Evolutionary conservation across 2,888 invertebrate species (phyloP), one percentile per base, ranked within the genome.

Genomic region (Stenchaetothrips biformis): DNA sequence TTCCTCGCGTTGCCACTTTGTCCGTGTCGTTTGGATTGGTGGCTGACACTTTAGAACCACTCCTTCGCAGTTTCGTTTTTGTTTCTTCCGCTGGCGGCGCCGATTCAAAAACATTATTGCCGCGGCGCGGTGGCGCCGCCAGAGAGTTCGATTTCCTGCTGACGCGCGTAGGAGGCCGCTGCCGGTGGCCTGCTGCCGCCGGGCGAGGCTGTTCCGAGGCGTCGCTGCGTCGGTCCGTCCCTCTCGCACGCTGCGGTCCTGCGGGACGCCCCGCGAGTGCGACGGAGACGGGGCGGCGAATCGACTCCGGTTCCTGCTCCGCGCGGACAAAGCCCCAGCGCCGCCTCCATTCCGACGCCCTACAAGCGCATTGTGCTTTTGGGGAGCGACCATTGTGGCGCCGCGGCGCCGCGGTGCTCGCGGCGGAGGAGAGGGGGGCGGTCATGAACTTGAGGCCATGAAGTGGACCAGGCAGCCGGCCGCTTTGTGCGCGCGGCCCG

Each of bases 401-500:
- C 25, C 67, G 21, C 37, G 37, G 16, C 13, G 67, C 21, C 25
- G 67, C 11, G 9, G 25, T 74, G 67, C n/a, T 21, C 21, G 2
- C 25, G 25, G 67, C 6, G 21, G 21, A 7, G 67, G 21, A 11
- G 7, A 67, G 67, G 11, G 67, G 11, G 11, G 21, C 67, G 67
- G 25, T 74, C 67, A 74, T 74, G 67, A 74, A 74, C 67, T 74
- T 74, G 67, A 74, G 25, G 67, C 16, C 53, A 53, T 37, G 37
- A 37, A 4, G 53, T 21, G 67, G 25, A 25, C 67, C 67, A 74
- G 53, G 53, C 53, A 13, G 53, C 11, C 16, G 53, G 53, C 13
- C 53, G 53, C 53, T 18, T 53, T 53, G 53, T 53, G 13, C 53
- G 4, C 13, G 59, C 16, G 16, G 59, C 13, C 59, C 6, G 6